Evolutionary conservation across 2,113 vertebrate genomes (phyloP).

Genomic region (Diadophis punctatus): DNA sequence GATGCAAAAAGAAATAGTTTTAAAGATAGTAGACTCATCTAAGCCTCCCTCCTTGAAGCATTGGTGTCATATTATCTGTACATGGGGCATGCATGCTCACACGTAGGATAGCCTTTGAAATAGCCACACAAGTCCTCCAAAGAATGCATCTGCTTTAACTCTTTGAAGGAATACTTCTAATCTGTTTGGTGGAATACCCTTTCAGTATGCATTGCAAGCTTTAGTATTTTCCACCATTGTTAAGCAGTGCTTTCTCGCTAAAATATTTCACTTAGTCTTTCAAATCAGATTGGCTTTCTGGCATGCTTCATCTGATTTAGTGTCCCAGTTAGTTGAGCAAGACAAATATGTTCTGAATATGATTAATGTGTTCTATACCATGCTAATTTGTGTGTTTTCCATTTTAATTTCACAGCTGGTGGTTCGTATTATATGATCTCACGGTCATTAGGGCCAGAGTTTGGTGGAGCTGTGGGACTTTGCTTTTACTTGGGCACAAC

Average conservation of each 20-base stretch:
- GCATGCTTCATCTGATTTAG: background rate
- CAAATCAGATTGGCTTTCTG: background rate
- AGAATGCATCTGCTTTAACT: background rate
- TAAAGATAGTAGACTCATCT: background rate
- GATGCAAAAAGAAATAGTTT: background rate
- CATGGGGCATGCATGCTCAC: background rate
- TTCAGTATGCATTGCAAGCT: background rate
- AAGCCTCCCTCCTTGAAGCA: background rate
- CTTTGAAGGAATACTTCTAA: background rate
- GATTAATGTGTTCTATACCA: background rate
- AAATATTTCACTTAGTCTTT: background rate
- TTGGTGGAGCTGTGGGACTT: conserved; percentile 95
- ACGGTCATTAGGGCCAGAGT: conserved; percentile 93
- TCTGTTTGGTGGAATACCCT: background rate
- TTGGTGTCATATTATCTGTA: background rate
- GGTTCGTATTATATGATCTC: conserved; percentile 99
- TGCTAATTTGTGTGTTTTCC: background rate
- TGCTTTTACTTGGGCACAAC: conserved; percentile 98
- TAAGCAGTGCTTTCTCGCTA: background rate
- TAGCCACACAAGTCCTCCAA: background rate
- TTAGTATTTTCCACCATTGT: background rate
- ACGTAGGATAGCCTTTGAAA: background rate
- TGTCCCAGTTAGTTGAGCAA: background rate
- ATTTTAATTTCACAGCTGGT: conserved; percentile 76
- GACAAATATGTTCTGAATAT: background rate